A percentile compares a stretch with the other conserved stretches of the same genome.
These are phyloP conservation scores for Drosophila lacteicornis DNA, from an alignment of 1,140 invertebrate genomes.

Conservation along the genomic window DNA sequence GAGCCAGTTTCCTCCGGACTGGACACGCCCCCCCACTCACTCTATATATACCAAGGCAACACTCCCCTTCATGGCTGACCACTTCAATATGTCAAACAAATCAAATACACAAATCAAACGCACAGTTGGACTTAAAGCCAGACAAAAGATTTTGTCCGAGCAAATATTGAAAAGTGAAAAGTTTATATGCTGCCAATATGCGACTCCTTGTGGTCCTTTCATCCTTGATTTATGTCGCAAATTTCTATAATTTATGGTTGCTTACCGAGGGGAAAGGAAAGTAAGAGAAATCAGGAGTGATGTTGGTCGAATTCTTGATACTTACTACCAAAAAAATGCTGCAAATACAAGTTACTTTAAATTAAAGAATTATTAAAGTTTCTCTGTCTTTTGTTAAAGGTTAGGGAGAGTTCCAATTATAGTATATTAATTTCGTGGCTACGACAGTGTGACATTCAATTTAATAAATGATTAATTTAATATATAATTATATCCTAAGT, in stretches of 20 bases:
- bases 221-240: constrained; percentile 69
- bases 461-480: no score
- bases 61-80: constrained; percentile 57
- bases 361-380: background rate
- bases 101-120: constrained; percentile 56
- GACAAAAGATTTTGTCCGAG: constrained; percentile 54
- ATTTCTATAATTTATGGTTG: constrained; percentile 75
- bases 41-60: background rate
- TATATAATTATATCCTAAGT: no score
- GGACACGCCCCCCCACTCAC: constrained; percentile 54
- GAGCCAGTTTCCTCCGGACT: constrained; percentile 36
- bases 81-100: constrained; percentile 81
- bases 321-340: background rate
- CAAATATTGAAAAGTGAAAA: constrained; percentile 81
- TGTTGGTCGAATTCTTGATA: constrained; percentile 24
- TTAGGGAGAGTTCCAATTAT: fast-evolving
- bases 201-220: constrained; percentile 51
- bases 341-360: background rate
- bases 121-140: constrained; percentile 19
- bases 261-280: background rate
- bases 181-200: constrained; percentile 70
- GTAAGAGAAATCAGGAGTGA: background rate
- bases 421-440: no score
- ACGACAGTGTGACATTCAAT: no score
- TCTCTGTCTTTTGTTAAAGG: background rate